Conservation (phyloP, 92 coral and sea anemone species). For the Montipora capitata region DNA sequence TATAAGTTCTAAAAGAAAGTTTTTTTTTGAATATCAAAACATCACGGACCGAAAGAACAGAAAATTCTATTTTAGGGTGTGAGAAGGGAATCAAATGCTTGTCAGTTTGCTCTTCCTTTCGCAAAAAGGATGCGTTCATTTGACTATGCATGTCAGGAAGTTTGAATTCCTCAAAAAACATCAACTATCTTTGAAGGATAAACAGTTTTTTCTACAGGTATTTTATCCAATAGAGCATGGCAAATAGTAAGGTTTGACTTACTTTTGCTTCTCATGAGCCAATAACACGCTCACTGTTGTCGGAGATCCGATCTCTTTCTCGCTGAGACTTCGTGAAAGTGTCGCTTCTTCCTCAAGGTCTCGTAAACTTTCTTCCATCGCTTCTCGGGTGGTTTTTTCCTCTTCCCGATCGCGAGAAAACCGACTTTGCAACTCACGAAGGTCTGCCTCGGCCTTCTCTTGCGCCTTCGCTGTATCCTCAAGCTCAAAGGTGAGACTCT, state of each 20-base stretch:
- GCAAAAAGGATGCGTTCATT: too few species aligned
- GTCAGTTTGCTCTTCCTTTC: too few species aligned
- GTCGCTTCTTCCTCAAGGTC: constrained; percentile 94
- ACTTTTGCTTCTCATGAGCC: constrained; percentile 85
- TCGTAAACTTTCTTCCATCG: constrained; percentile 87
- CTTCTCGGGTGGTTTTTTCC: constrained; percentile 82
- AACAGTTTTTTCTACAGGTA: too few species aligned
- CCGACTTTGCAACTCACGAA: constrained; percentile 84
- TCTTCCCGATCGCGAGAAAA: constrained; percentile 87
- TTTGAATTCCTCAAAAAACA: too few species aligned
- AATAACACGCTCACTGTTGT: constrained; percentile 57
- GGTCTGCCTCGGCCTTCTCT: constrained; percentile 87
- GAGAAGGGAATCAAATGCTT: too few species aligned
- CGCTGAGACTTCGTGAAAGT: constrained; percentile 85
- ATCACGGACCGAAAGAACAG: too few species aligned
- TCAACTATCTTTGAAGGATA: too few species aligned
- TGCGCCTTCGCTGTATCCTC: constrained; percentile 89
- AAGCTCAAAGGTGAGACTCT: constrained; percentile 71
- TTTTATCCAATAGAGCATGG: too few species aligned
- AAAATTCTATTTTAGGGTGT: too few species aligned
- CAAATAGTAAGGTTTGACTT: background rate
- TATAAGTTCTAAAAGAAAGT: too few species aligned
- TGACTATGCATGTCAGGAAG: too few species aligned
- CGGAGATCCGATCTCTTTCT: constrained; percentile 74
- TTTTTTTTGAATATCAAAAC: too few species aligned